phyloP scores from a whole-genome alignment of 2,888 invertebrate species.

The Yponomeuta plumbellus region DNA sequence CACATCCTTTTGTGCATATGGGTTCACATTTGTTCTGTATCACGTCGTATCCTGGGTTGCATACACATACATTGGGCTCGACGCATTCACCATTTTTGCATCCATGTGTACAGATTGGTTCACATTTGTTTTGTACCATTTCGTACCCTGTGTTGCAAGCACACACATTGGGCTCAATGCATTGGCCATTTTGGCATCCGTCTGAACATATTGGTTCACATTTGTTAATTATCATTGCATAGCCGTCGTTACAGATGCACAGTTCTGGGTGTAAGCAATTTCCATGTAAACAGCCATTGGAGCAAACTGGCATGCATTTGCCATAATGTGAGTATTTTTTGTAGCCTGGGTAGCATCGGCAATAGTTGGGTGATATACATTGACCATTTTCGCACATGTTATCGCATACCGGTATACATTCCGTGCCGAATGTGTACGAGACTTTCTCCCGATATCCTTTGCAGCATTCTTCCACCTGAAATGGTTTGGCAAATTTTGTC shows the following conservation, averaged over 20 bases:
- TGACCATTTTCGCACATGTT: neutral
- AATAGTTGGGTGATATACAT: neutral
- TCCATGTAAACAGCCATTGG: slow-evolving; percentile 56
- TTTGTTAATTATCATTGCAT: slow-evolving; percentile 17
- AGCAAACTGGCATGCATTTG: neutral
- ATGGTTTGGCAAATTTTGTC: too few relatives aligned
- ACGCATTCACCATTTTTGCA: slow-evolving; percentile 36
- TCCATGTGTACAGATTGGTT: slow-evolving; percentile 26
- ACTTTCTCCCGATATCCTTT: neutral
- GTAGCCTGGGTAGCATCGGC: neutral
- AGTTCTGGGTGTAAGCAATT: slow-evolving; percentile 57
- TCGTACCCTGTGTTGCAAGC: slow-evolving; percentile 28
- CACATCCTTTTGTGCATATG: slow-evolving; percentile 37
- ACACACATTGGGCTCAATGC: slow-evolving; percentile 29
- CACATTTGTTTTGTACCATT: slow-evolving; percentile 23
- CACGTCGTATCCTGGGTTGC: too few relatives aligned
- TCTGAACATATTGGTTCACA: slow-evolving; percentile 28
- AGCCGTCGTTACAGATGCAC: slow-evolving; percentile 52
- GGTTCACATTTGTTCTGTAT: neutral
- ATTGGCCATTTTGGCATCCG: slow-evolving; percentile 30
- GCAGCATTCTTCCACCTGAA: too few relatives aligned
- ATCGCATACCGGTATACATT: neutral
- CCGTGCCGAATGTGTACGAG: neutral
- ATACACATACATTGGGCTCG: slow-evolving; percentile 44
- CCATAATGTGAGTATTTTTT: neutral